Percentiles rank a stretch among this genome's conserved stretches.
These are phyloP conservation scores for Dynastes tityus DNA, from an alignment of 2,888 invertebrate genomes.

Conservation along the genomic window DNA sequence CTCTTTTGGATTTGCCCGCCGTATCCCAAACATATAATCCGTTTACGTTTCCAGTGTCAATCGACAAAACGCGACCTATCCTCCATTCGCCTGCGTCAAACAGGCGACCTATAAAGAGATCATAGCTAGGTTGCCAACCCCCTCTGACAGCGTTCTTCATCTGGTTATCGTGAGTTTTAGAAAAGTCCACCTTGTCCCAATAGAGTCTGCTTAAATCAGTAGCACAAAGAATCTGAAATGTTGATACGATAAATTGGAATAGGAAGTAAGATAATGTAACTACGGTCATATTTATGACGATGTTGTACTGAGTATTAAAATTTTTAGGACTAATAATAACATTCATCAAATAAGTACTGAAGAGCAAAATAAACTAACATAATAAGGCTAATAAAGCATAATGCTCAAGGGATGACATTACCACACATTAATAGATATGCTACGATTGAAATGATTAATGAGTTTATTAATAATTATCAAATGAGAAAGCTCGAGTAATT, in stretches of 20 bases:
- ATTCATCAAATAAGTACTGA: too few species aligned
- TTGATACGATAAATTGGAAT: neutral
- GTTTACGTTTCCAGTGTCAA: neutral
- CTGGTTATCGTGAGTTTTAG: conserved; percentile 5
- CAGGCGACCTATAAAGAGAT: conserved; percentile 2
- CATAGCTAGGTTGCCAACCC: conserved; percentile 3
- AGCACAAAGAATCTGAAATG: conserved; percentile 22
- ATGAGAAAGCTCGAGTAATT: too few species aligned
- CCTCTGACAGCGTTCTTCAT: conserved; percentile 40
- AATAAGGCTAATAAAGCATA: too few species aligned
- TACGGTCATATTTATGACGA: too few species aligned
- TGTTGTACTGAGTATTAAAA: too few species aligned
- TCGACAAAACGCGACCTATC: conserved; percentile 25
- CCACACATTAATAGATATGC: too few species aligned
- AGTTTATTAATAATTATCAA: too few species aligned
- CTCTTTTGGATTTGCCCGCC: neutral
- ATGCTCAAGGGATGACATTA: too few species aligned
- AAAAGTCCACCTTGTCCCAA: conserved; percentile 28
- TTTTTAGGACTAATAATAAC: too few species aligned
- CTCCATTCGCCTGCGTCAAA: conserved; percentile 10
- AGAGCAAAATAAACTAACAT: too few species aligned
- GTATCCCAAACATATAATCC: conserved; percentile 27
- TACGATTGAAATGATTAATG: too few species aligned
- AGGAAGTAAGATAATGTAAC: neutral
- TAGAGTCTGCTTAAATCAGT: conserved; percentile 14